phyloP scores from a whole-genome alignment of 1,140 invertebrate genomes.

The Manduca sexta region DNA sequence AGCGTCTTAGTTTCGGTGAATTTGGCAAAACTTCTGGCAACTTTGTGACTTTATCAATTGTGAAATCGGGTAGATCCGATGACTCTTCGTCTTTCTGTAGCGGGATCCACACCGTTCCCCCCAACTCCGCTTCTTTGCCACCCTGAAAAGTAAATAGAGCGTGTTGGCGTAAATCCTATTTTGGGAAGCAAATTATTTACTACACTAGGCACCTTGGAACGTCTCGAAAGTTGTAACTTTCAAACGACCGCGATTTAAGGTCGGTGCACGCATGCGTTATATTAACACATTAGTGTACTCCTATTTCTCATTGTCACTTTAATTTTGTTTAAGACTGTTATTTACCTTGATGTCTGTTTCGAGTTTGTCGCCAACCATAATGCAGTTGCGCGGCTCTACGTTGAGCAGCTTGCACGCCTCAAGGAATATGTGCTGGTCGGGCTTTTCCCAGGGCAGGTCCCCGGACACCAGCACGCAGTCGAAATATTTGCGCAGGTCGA shows the following conservation, averaged over 20 bases:
- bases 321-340: too few relatives aligned
- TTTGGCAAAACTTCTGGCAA: conserved; percentile 62
- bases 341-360: conserved; percentile 88
- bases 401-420: conserved; percentile 83
- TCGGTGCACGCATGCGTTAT: neutral
- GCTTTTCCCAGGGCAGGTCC: conserved; percentile 89
- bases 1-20: conserved; percentile 51
- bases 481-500: conserved; percentile 81
- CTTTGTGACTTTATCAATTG: conserved; percentile 65
- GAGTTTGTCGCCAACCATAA: conserved; percentile 90
- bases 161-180: neutral
- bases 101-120: conserved; percentile 86
- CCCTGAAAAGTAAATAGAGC: conserved; percentile 66
- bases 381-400: conserved; percentile 81
- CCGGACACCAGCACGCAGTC: conserved; percentile 87
- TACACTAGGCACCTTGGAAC: too few relatives aligned
- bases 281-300: neutral
- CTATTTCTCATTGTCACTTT: neutral
- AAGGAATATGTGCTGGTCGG: conserved; percentile 83
- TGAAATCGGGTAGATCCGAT: conserved; percentile 64
- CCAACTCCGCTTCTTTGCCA: conserved; percentile 82
- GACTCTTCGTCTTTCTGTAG: conserved; percentile 60
- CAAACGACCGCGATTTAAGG: too few relatives aligned
- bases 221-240: too few relatives aligned
- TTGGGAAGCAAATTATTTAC: too few relatives aligned